These are phyloP conservation scores for Megaceryle maxima DNA, from an alignment of 2,113 vertebrate species.

Conservation along the genomic window DNA sequence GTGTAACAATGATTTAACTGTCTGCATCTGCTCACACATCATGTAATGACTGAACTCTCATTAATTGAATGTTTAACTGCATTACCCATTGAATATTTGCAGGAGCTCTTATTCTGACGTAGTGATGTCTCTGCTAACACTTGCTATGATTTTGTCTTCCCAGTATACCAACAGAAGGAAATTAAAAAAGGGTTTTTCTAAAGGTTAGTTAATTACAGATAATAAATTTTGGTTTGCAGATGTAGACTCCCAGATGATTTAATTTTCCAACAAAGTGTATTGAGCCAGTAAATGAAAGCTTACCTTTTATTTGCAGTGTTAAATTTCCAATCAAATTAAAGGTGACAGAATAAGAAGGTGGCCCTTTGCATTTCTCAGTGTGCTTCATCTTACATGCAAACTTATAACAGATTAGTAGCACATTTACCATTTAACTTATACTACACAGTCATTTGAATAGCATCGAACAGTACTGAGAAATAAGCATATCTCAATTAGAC, in stretches of 20 bases:
- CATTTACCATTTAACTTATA: background rate
- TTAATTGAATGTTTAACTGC: background rate
- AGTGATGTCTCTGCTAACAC: background rate
- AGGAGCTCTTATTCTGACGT: background rate
- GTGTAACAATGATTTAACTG: background rate
- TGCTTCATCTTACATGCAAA: background rate
- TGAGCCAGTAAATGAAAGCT: slow-evolving; percentile 43
- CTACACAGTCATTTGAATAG: background rate
- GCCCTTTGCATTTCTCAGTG: background rate
- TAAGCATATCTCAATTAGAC: background rate
- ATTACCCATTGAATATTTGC: background rate
- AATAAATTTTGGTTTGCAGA: slow-evolving; percentile 63
- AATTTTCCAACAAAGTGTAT: slow-evolving; percentile 16
- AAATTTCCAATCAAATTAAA: slow-evolving; percentile 57
- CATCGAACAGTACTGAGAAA: background rate
- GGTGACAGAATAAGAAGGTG: slow-evolving; percentile 9
- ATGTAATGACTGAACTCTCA: background rate
- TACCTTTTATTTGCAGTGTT: slow-evolving; percentile 43
- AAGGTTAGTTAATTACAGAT: slow-evolving; percentile 63
- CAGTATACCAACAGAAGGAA: slow-evolving; percentile 3
- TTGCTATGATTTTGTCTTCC: slow-evolving; percentile 40
- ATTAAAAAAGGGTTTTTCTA: slow-evolving; percentile 50
- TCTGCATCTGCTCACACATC: background rate
- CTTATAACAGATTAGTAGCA: background rate
- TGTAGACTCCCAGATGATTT: slow-evolving; percentile 39